Conservation (phyloP, 2,888 invertebrate species). For the Mactromeris polynyma region DNA sequence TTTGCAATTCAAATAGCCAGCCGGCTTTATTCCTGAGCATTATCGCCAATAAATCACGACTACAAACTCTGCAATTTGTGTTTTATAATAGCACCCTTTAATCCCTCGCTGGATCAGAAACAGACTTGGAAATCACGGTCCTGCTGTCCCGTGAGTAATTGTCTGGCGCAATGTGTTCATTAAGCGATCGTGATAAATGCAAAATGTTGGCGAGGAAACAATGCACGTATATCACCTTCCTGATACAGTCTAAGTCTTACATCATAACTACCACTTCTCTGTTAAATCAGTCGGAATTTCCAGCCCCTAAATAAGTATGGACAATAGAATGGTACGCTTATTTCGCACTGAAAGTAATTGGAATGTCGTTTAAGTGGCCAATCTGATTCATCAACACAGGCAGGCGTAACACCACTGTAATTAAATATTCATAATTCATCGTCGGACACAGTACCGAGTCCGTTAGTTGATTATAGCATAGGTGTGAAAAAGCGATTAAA, state of each 20-base stretch:
- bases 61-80: background rate
- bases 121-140: background rate
- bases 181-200: conserved; percentile 1
- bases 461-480: background rate
- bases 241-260: background rate
- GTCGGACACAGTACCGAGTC: background rate
- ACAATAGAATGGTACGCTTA: background rate
- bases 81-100: background rate
- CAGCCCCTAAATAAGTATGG: background rate
- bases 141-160: conserved; percentile 15
- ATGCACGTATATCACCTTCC: background rate
- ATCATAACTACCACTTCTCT: background rate
- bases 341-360: background rate
- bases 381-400: conserved; percentile 5
- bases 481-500: background rate
- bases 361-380: background rate
- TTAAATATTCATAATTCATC: conserved; percentile 35
- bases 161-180: background rate
- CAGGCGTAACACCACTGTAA: conserved; percentile 23
- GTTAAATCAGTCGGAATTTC: background rate
- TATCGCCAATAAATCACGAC: background rate
- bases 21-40: background rate
- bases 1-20: conserved; percentile 4
- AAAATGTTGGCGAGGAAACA: background rate
- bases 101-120: background rate